Base-by-base conservation (phyloP, 2,888 invertebrate species). In the Punctoribates punctum region DNA sequence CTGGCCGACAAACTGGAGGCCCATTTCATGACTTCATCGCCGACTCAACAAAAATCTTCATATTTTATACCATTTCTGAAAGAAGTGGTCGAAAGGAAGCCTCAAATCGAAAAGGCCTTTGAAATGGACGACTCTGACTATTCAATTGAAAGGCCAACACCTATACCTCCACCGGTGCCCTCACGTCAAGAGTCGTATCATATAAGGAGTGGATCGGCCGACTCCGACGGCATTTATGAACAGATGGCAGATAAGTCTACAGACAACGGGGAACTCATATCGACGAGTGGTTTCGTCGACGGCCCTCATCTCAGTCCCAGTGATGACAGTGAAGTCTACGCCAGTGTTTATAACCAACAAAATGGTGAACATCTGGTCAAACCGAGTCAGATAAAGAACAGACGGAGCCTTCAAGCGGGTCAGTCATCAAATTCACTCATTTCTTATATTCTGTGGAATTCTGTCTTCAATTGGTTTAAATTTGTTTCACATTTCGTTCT, bases 91-190 rank as follows among this genome's bases (percentile, higher is more conserved):
- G 94, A 95, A 84, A 92, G 93, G 81, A 94, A 95, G 82, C 93
- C 93, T 38, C 94, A 95, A 86, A 95, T 96, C 75, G 96, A 96
- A 83, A 92, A 93, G 82, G 91, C 94, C 23, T 93, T 93, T 84
- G 90, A 94, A 80, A 89, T 94, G 89, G 93, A 93, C 83, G 92
- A 92, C 82, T 88, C 87, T 0, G 83, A 79, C 76, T 78, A 79
- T 74, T 79, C 79, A 0, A 75, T 79, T 29, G 78, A 79, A 48
- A 77, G 79, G 70, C 77, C 77, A 38, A 78, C 80, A 0, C 78
- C 78, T 25, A 77, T 80, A 27, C 80, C 80, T 23, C 81, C 81
- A 62, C 80, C 81, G 29, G 79, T 80, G 25, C 81, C 81, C 65
- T 79, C 79, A 17, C 78, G 81, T 42, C 80, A 81, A 75, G 81